Base-by-base conservation (phyloP, 2,888 invertebrate genomes). In the Axea sp. region DNA sequence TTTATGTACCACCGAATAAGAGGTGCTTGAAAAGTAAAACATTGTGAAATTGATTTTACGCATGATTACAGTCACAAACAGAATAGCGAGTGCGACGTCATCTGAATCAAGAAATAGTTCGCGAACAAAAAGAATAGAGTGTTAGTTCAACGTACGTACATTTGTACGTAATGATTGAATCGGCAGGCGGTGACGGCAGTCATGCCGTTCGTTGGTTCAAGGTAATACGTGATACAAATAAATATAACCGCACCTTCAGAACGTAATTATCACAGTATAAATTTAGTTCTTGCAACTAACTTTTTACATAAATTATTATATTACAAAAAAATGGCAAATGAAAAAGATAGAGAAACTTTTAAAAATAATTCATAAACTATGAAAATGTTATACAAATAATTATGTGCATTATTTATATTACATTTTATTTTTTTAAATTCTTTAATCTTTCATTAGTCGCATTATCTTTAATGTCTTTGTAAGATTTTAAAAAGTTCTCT, bases 31-130 rank as follows among this genome's bases (percentile, higher is more conserved):
- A 53, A 68, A 67, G 59, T 59, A 53, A 65, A 69, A 55, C 28
- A 69, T 73, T 69, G 64, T 43, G 64, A 68, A 64, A 68, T 35
- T 73, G 76, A 76, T 73, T 67, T 69, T 69, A 73, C 76, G 74
- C 64, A 71, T 76, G 75, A 75, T 78, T 72, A 73, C 64, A 62
- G 59, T 72, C 67, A 59, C 69, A 77, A 73, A 73, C 55, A 33
- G 62, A 64, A 55, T 49, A 67, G 71, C 39, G 62, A 49, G 24
- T 17, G 75, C 57, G 26, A 64, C 68, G 68, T 69, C 45, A 64
- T 49, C 62, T 47, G 60, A 68, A 75, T 69, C 67, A 59, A 73
- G 74, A 75, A 77, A 75, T 45, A 60, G 65, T 45, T 65, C 14
- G 15, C 60, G 53, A 24, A 43, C 31, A 33, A 57, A 64, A 69